Percentiles rank a stretch among this genome's conserved stretches.
These are phyloP conservation scores for Julus scandinavius DNA, from an alignment of 2,888 invertebrate genomes.

Conservation along the genomic window DNA sequence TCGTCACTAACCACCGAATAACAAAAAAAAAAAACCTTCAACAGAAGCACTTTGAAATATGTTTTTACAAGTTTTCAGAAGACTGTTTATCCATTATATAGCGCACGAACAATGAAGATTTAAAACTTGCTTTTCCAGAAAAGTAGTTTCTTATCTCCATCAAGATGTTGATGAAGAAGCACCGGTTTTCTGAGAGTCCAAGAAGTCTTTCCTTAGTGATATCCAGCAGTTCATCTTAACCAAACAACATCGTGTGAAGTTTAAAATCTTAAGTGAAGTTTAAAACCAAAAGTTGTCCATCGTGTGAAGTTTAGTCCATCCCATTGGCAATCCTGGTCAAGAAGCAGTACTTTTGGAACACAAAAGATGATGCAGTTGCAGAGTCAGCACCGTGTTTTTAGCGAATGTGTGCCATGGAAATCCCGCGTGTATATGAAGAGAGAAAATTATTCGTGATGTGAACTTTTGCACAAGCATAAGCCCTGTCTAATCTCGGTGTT, in stretches of 20 bases:
- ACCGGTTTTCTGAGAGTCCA: background rate
- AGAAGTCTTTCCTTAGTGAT: background rate
- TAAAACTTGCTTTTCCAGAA: background rate
- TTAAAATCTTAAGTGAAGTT: too few species aligned
- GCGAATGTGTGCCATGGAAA: background rate
- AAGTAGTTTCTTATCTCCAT: background rate
- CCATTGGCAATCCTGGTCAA: background rate
- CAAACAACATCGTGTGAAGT: too few species aligned
- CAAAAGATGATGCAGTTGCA: background rate
- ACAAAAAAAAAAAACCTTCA: too few species aligned
- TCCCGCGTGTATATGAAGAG: background rate
- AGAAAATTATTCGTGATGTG: background rate
- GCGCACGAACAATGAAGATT: background rate
- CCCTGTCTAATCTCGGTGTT: background rate
- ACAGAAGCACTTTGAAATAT: too few species aligned
- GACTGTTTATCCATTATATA: background rate
- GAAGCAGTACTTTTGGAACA: background rate
- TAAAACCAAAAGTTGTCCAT: background rate
- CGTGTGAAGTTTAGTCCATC: background rate
- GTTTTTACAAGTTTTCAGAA: background rate
- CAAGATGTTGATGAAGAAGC: background rate
- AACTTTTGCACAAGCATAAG: slow-evolving; percentile 1
- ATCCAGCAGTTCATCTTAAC: background rate
- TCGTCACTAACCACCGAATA: background rate
- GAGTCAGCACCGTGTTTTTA: background rate